Evolutionary conservation across 2,113 vertebrate genomes (phyloP), one percentile per base, ranked within the genome.

Genomic region (Nothocercus nigrocapillus): DNA sequence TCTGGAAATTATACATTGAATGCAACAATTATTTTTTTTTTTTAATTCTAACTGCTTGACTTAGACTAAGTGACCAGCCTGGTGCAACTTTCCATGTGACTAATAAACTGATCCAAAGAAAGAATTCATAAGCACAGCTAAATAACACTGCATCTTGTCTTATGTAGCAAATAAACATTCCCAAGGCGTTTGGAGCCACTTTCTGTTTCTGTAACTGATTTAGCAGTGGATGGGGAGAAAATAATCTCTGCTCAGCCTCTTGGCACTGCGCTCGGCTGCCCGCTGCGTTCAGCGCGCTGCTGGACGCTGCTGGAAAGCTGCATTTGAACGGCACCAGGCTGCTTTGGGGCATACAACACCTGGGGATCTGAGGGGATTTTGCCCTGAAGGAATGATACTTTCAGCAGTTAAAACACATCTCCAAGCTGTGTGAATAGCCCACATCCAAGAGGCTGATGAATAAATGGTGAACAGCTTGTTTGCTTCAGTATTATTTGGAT

Each of bases 121-220:
- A 27, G 21, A 59, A n/a, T 69, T 19, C 45, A 14, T 32, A 83
- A 11, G 8, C n/a, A 24, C 38, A 81, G 44, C 47, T 76, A 11
- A 45, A 34, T 32, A 70, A 59, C 13, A 13, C 9, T 25, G 5
- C 62, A 40, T 11, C 79, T 85, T 82, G 70, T 11, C 34, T 93
- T 64, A 53, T 32, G 27, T 1, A 61, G 42, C 22, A 53, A 85
- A 56, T 28, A 64, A 82, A 32, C 11, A 11, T 56, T 82, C 34
- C 82, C 56, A 68, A 68, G 22, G 15, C 22, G 1, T 74, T 32
- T 15, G 6, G 62, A 88, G 42, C 34, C 1, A 36, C 28, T n/a
- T 88, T 68, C 36, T 87, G 16, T 53, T 89, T 82, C 75, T 95
- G 72, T 12, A n/a, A n/a, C 54, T 47, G 68, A 22, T 82, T 77